Evolutionary conservation across 2,797 vertebrate species (phyloP).

Genomic region (Staurois parvus): DNA sequence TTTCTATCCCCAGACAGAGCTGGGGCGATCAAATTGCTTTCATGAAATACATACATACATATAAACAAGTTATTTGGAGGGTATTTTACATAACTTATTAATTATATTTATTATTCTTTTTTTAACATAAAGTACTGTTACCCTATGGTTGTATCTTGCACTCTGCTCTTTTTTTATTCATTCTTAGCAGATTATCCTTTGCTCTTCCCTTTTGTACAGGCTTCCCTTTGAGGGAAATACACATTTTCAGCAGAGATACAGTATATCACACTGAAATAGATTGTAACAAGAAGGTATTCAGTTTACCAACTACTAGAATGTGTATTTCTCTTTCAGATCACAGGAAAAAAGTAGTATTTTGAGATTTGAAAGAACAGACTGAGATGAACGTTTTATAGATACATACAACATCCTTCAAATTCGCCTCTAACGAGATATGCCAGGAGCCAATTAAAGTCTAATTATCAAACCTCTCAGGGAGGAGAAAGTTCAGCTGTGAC

Average conservation of each 20-base stretch:
- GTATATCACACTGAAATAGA: conserved; percentile 18
- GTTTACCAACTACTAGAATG: not conserved
- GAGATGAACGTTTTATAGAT: not conserved
- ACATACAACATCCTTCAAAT: conserved; percentile 35
- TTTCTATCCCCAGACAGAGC: too few species aligned
- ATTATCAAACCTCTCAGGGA: conserved; percentile 40
- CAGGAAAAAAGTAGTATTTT: not conserved
- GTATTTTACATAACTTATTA: too few species aligned
- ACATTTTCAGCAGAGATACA: conserved; percentile 11
- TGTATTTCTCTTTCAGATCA: conserved; percentile 15
- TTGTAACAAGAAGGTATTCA: conserved; percentile 14
- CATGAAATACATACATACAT: too few species aligned
- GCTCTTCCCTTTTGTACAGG: not conserved
- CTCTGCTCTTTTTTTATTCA: not conserved
- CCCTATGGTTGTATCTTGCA: not conserved
- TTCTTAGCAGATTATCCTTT: not conserved
- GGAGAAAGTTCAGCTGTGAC: conserved; percentile 45
- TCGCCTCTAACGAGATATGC: conserved; percentile 38
- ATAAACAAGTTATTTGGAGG: too few species aligned
- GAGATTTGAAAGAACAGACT: not conserved
- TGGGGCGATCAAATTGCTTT: too few species aligned
- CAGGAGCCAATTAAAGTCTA: conserved; percentile 42
- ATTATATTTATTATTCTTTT: too few species aligned
- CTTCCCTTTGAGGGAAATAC: not conserved
- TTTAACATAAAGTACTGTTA: too few species aligned